Evolutionary conservation across 2,113 vertebrate genomes (phyloP), one percentile per base, ranked within the genome.

Genomic region (Geococcyx californianus): DNA sequence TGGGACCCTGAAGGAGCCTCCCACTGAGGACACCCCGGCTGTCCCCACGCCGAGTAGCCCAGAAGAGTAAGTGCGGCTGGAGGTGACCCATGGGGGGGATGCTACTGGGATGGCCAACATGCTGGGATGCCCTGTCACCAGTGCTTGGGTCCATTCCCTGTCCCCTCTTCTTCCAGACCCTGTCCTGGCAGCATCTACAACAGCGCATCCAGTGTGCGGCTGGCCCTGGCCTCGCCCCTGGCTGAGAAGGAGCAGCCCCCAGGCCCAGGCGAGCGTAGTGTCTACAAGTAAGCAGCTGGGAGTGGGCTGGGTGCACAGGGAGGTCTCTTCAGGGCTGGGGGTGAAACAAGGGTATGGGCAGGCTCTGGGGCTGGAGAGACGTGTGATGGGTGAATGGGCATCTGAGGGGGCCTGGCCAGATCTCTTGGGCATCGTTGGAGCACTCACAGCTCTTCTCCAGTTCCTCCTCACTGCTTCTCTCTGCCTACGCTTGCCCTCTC

Each of bases 231-330:
- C n/a, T 91, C 87, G 17, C 55, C 70, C 0, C 8, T 0, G 0
- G n/a, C 68, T 0, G 89, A 97, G 55, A 95, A 73, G 8, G 97
- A 98, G 77, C 97, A 94, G 87, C 28, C 63, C 31, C 38, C 4
- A 0, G 77, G 21, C 79, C 83, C 72, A 3, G 97, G 98, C 19
- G 98, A 97, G 56, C 98, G 98, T 84, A 97, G 97, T 16, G 16
- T 98, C 88, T 98, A 98, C 91, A 99, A 98, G 99, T 99, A 94
- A 98, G 99, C 97, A 75, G 58, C 54, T 31, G 16, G 34, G 25
- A 55, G 60, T n/a, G 52, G 58, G 19, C 19, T 88, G 84, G 45
- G 49, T 42, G 52, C 29, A 6, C 10, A 3, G 14, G 44, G 28
- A 36, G 29, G 8, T 15, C 36, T 69, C 36, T 25, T 2, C 7